Base-by-base conservation (phyloP, 2,113 vertebrate species). In the Lasiurus cinereus region DNA sequence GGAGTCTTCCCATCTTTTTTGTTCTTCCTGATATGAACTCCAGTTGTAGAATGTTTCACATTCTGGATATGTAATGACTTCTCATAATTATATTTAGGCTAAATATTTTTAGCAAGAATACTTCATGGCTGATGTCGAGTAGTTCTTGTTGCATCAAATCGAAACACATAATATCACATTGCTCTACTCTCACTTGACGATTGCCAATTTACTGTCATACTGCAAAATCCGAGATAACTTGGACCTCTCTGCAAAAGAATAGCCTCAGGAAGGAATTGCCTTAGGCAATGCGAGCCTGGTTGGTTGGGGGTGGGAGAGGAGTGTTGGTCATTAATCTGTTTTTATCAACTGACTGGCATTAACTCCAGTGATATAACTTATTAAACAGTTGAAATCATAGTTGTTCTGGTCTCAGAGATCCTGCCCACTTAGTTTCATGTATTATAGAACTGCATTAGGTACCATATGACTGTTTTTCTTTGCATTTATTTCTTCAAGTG, bases 41-140 rank as follows among this genome's bases (percentile, higher is more conserved):
- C 15, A 48, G 54, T 69, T 91, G 31, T 77, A 33, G 16, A 82
- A 52, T 74, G 43, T 8, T n/a, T 82, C 31, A 16, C 39, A 50
- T 85, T 90, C 16, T 80, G 87, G 50, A 21, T 48, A 27, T 56
- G 46, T 70, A 59, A 78, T 59, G 69, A 79, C 66, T 94, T 62
- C 31, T 86, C 29, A 19, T 56, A 39, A 54, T 82, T 82, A 31
- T n/a, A 52, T 67, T 85, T 43, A 69, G 80, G 36, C 59, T 88
- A 87, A 70, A 43, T 88, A 88, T 77, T 85, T 88, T 91, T 78
- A 93, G 78, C 64, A 88, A 79, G 69, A 86, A 27, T n/a, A 27
- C 29, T 82, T 96, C 31, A 39, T 94, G 59, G 74, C 33, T 46
- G 16, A 13, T 79, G 2, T 24, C 88, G 69, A 16, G 6, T 69